These are phyloP conservation scores for Podarcis cretensis DNA, from an alignment of 2,113 vertebrate species.

Conservation along the genomic window DNA sequence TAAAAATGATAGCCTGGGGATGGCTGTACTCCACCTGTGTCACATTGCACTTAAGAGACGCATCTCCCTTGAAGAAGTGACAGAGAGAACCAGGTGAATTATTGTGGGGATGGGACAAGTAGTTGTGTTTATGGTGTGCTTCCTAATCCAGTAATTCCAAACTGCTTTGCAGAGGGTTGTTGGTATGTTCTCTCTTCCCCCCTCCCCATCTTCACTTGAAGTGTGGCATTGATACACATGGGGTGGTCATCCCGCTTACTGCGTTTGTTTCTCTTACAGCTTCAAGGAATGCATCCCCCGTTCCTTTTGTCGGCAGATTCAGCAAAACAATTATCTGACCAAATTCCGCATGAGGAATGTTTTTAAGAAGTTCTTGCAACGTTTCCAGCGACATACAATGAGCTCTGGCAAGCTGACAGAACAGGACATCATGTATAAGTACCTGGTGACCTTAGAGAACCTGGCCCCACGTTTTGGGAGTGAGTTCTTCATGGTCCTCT, in stretches of 20 bases:
- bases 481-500: conserved; percentile 73
- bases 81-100: conserved; percentile 82
- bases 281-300: conserved; percentile 88
- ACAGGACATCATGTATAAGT: conserved; percentile 89
- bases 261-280: conserved; percentile 61
- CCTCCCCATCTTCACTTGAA: background rate
- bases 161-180: background rate
- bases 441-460: conserved; percentile 88
- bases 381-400: conserved; percentile 85
- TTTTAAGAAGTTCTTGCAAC: conserved; percentile 82
- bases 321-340: conserved; percentile 80
- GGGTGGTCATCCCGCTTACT: background rate
- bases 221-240: background rate
- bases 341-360: conserved; percentile 81
- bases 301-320: conserved; percentile 85
- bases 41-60: conserved; percentile 79
- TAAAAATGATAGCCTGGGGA: conserved; percentile 92
- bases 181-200: background rate
- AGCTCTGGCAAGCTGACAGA: conserved; percentile 69
- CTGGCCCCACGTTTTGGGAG: conserved; percentile 81
- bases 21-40: conserved; percentile 92
- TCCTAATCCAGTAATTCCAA: background rate
- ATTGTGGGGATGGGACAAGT: background rate
- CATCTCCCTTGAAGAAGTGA: conserved; percentile 83
- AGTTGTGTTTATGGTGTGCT: background rate